These are phyloP conservation scores for Diorhabda elongata DNA, from an alignment of 1,140 invertebrate genomes.

Conservation along the genomic window DNA sequence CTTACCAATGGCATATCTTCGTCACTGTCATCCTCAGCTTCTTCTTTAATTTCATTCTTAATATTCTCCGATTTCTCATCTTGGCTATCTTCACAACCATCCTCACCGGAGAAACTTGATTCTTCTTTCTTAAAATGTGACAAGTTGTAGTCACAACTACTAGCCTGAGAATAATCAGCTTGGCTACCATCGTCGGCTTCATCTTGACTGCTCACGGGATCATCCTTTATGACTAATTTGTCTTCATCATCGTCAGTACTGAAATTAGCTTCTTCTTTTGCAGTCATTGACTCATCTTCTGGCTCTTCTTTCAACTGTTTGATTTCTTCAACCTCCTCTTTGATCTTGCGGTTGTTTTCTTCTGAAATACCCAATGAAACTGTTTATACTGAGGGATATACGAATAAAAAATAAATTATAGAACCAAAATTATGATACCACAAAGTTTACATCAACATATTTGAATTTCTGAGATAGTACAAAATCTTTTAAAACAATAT, in stretches of 20 bases:
- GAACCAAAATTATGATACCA: too few species aligned
- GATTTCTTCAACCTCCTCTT: slow-evolving; percentile 3
- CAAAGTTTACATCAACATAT: too few species aligned
- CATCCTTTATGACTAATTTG: slow-evolving; percentile 43
- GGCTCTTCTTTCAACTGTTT: background rate
- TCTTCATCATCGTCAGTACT: slow-evolving; percentile 43
- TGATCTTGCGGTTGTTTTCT: background rate
- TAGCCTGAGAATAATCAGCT: slow-evolving; percentile 52
- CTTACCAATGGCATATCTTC: slow-evolving; percentile 76
- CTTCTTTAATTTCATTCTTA: slow-evolving; percentile 50
- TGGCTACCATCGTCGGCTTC: slow-evolving; percentile 32
- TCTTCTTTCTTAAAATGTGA: slow-evolving; percentile 58
- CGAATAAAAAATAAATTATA: too few species aligned
- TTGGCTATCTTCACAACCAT: slow-evolving; percentile 48
- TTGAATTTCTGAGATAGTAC: too few species aligned
- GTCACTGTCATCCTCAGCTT: slow-evolving; percentile 56
- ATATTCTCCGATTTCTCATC: slow-evolving; percentile 47
- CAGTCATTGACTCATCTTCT: background rate
- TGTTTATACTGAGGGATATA: too few species aligned
- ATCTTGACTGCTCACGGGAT: slow-evolving; percentile 35
- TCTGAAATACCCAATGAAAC: background rate
- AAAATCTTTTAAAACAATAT: too few species aligned
- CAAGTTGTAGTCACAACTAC: slow-evolving; percentile 63
- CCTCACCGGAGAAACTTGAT: slow-evolving; percentile 41
- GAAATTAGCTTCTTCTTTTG: slow-evolving; percentile 11